Base-by-base conservation (phyloP, 2,113 vertebrate genomes). In the Glaucidium brasilianum region DNA sequence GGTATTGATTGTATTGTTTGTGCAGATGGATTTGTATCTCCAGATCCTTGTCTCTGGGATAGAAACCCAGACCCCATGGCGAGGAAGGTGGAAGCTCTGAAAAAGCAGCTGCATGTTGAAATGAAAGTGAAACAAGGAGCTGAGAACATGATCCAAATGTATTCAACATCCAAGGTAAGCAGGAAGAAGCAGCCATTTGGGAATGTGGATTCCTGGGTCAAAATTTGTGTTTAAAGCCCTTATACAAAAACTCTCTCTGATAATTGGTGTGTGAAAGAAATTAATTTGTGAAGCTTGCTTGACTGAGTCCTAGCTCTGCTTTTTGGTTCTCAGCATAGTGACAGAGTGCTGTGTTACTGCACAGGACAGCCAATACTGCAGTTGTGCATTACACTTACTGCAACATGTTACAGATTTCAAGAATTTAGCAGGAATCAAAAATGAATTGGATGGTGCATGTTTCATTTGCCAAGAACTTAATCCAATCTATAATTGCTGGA, bases 61-160 rank as follows among this genome's bases (percentile, higher is more conserved):
- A 98, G 98, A 66, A 97, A 96, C 62, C 96, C 95, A 1, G 98
- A 98, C n/a, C 98, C 98, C 1, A 88, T 97, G 77, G 95, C 97
- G 43, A 96, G 96, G 66, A 98, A 98, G 35, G 86, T 99, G 76
- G 98, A 98, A 88, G 98, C 98, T n/a, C 96, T 99, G 50, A 99
- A 98, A 97, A 99, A 98, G 84, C 99, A 99, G 97, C 98, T 99
- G 43, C 99, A 99, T 22, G 98, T 99, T 76, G 99, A 99, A 96
- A 98, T 98, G 87, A 99, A 99, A 94, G 99, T 99, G n/a, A 99
- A 98, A 73, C 99, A 99, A 96, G 99, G 99, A 15, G 99, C 99
- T 0, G 99, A 99, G 97, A 99, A 99, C 88, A 99, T 99, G 97
- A 99, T 99, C 68, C 99, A 99, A 88, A 99, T 98, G 15, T 99